Percentiles rank a stretch among this genome's conserved stretches.
These are phyloP conservation scores for Biston betularia DNA, from an alignment of 2,888 invertebrate genomes.

Conservation along the genomic window DNA sequence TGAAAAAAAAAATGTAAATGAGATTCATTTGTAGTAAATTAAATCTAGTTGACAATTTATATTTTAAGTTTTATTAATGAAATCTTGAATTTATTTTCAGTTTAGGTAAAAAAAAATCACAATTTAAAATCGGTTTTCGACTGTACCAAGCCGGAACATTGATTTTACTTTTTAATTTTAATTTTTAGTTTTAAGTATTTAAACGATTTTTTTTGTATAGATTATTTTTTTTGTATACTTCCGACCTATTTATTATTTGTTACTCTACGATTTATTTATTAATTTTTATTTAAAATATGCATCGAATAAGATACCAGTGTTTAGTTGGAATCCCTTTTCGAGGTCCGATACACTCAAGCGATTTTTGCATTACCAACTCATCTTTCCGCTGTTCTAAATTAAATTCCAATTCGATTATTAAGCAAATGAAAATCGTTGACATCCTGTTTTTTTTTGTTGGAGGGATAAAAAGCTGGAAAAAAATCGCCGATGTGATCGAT, in stretches of 20 bases:
- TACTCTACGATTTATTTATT: slow-evolving; percentile 59
- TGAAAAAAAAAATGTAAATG: slow-evolving; percentile 12
- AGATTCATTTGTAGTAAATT: slow-evolving; percentile 9
- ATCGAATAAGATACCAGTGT: slow-evolving; percentile 65
- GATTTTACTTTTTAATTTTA: slow-evolving; percentile 48
- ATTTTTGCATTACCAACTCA: slow-evolving; percentile 2
- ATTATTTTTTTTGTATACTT: slow-evolving; percentile 77
- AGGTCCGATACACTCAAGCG: slow-evolving; percentile 20
- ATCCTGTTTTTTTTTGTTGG: neutral
- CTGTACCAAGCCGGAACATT: slow-evolving; percentile 38
- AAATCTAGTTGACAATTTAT: slow-evolving; percentile 8
- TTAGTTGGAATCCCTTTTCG: slow-evolving; percentile 35
- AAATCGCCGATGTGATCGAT: slow-evolving; percentile 16
- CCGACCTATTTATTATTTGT: slow-evolving; percentile 79
- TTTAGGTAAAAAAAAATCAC: slow-evolving; percentile 11
- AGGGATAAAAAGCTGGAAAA: too few species aligned
- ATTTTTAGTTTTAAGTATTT: slow-evolving; percentile 72
- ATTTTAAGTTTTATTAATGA: slow-evolving; percentile 15
- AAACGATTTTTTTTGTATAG: too few species aligned
- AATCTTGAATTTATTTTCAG: slow-evolving; percentile 10
- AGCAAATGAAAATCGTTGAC: neutral
- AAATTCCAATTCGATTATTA: neutral
- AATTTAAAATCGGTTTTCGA: slow-evolving; percentile 31
- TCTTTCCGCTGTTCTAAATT: neutral
- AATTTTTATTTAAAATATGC: slow-evolving; percentile 50